These are phyloP conservation scores for Lota lota DNA, from an alignment of 2,113 vertebrate species.

Conservation along the genomic window DNA sequence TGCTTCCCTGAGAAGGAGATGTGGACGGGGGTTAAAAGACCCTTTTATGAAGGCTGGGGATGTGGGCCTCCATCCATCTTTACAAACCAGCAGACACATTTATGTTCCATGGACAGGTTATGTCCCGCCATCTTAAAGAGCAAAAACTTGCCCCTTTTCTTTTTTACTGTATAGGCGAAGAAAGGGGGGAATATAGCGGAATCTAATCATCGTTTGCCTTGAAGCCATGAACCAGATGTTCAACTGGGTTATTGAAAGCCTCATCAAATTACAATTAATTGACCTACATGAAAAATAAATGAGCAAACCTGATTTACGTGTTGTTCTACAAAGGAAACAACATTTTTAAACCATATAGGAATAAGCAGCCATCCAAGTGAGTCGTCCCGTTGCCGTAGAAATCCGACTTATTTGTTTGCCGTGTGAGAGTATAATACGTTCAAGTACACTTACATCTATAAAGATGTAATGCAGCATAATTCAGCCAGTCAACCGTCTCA, in stretches of 20 bases:
- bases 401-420: slow-evolving; percentile 25
- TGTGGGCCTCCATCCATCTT: slow-evolving; percentile 73
- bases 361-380: neutral
- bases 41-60: slow-evolving; percentile 75
- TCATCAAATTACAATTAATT: neutral
- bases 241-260: too few species aligned
- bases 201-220: slow-evolving; percentile 36
- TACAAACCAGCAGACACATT: slow-evolving; percentile 70
- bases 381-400: neutral
- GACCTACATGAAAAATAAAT: neutral
- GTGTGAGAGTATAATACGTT: slow-evolving; percentile 26
- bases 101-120: slow-evolving; percentile 77
- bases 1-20: slow-evolving; percentile 72
- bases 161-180: slow-evolving; percentile 71
- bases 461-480: slow-evolving; percentile 63
- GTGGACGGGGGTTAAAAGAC: slow-evolving; percentile 74
- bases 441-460: slow-evolving; percentile 40
- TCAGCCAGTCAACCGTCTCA: slow-evolving; percentile 62
- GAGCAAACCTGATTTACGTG: neutral
- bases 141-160: slow-evolving; percentile 67
- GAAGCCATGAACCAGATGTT: slow-evolving; percentile 26
- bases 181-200: slow-evolving; percentile 42
- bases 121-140: slow-evolving; percentile 76
- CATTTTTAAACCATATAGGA: neutral
- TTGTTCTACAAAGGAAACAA: neutral